Evolutionary conservation across 2,113 vertebrate species (phyloP).

Genomic region (Aramus guarauna): DNA sequence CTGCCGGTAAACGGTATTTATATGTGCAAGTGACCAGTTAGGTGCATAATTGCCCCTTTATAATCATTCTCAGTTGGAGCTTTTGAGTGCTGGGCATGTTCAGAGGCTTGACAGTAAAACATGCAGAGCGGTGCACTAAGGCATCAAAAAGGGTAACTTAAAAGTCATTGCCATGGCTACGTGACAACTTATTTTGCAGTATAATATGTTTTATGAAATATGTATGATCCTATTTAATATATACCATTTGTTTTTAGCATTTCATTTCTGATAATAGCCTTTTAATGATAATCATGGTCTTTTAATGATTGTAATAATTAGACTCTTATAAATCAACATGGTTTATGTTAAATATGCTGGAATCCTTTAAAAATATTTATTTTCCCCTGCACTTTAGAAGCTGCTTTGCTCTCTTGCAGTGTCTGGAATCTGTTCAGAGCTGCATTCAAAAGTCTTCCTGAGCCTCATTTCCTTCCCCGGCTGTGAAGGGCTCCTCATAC

Average conservation of each 20-base stretch:
- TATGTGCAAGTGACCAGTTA: neutral
- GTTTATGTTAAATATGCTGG: neutral
- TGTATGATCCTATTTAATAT: constrained; percentile 41
- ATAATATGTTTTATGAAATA: constrained; percentile 38
- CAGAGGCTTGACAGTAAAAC: neutral
- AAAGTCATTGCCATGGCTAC: constrained; percentile 63
- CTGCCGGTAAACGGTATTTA: neutral
- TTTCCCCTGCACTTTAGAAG: constrained; percentile 29
- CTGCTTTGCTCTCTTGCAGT: constrained; percentile 48
- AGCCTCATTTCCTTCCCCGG: neutral
- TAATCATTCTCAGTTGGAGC: neutral
- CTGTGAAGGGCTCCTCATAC: neutral
- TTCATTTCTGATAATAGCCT: constrained; percentile 53
- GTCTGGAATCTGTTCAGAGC: neutral
- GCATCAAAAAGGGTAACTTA: constrained; percentile 36
- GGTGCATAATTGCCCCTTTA: neutral
- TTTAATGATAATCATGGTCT: constrained; percentile 48
- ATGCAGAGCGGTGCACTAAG: constrained; percentile 12
- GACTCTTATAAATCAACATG: constrained; percentile 37
- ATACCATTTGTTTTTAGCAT: constrained; percentile 53
- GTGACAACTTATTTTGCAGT: constrained; percentile 48
- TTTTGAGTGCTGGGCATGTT: neutral
- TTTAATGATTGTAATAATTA: constrained; percentile 29
- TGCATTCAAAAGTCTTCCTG: constrained; percentile 31
- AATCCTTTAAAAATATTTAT: constrained; percentile 50